Conservation (phyloP, 2,113 vertebrate genomes). For the Penelope pileata region DNA sequence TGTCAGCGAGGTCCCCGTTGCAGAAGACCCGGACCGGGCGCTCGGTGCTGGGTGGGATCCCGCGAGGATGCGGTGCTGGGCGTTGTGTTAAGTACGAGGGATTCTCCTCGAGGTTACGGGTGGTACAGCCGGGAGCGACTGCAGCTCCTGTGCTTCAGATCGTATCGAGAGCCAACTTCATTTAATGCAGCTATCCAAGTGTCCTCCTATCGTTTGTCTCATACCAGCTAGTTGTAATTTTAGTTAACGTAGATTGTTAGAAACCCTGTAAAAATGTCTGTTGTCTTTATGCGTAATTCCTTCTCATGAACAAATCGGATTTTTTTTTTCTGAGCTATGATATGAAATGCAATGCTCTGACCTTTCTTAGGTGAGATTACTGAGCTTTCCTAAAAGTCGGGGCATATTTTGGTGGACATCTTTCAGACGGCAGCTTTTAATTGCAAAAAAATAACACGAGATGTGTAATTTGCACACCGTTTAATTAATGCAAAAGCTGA, state of each 20-base stretch:
- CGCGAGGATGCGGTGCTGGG: not conserved
- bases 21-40: conserved; percentile 51
- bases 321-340: conserved; percentile 29
- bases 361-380: not conserved
- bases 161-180: conserved; percentile 9
- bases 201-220: conserved; percentile 8
- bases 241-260: not conserved
- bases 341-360: conserved; percentile 48
- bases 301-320: conserved; percentile 44
- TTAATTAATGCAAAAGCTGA: conserved; percentile 62
- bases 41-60: conserved; percentile 18
- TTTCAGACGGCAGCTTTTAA: conserved; percentile 63
- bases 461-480: conserved; percentile 57
- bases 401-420: conserved; percentile 18
- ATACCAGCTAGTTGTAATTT: conserved; percentile 39
- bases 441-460: conserved; percentile 33
- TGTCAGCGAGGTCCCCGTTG: conserved; percentile 61
- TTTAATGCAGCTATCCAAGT: conserved; percentile 8
- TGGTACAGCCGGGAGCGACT: conserved; percentile 21
- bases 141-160: not conserved
- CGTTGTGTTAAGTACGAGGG: not conserved
- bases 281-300: conserved; percentile 51
- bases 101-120: conserved; percentile 26
- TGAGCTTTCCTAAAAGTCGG: conserved; percentile 38
- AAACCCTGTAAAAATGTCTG: conserved; percentile 22